phyloP scores from a whole-genome alignment of 2,888 invertebrate species.

The Mactromeris polynyma region DNA sequence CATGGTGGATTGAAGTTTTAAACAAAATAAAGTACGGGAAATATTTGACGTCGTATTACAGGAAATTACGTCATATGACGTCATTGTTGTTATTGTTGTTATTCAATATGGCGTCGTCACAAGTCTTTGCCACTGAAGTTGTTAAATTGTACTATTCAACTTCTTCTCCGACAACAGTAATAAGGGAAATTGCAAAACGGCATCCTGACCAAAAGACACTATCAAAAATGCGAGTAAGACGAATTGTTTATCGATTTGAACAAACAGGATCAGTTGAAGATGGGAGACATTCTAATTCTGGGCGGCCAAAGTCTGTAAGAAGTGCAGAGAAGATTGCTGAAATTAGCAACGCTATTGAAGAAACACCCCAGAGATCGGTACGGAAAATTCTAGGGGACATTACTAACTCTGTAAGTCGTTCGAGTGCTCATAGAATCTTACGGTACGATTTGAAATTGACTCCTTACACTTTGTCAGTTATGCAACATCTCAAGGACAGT shows the following conservation, averaged over 20 bases:
- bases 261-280: slow-evolving; percentile 15
- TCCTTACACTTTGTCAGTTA: slow-evolving; percentile 21
- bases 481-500: slow-evolving; percentile 17
- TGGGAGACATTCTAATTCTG: too few relatives aligned
- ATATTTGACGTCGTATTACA: too few relatives aligned
- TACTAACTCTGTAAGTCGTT: slow-evolving; percentile 12
- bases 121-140: too few relatives aligned
- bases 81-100: too few relatives aligned
- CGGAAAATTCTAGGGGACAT: slow-evolving; percentile 15
- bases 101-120: too few relatives aligned
- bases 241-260: slow-evolving; percentile 15
- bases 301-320: slow-evolving; percentile 9
- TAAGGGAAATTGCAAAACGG: too few relatives aligned
- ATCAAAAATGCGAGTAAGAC: slow-evolving; percentile 7
- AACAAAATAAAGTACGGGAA: too few relatives aligned
- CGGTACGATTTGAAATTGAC: slow-evolving; percentile 14
- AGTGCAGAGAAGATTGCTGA: slow-evolving; percentile 9
- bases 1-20: too few relatives aligned
- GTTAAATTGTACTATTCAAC: too few relatives aligned
- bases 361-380: slow-evolving; percentile 16
- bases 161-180: too few relatives aligned
- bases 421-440: slow-evolving; percentile 19
- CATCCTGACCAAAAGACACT: too few relatives aligned
- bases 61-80: too few relatives aligned
- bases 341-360: not conserved